Percentiles rank a stretch among this genome's conserved stretches.
Evolutionary conservation across 2,113 vertebrate species (phyloP).

Genomic region (Gallinago jamesoni): DNA sequence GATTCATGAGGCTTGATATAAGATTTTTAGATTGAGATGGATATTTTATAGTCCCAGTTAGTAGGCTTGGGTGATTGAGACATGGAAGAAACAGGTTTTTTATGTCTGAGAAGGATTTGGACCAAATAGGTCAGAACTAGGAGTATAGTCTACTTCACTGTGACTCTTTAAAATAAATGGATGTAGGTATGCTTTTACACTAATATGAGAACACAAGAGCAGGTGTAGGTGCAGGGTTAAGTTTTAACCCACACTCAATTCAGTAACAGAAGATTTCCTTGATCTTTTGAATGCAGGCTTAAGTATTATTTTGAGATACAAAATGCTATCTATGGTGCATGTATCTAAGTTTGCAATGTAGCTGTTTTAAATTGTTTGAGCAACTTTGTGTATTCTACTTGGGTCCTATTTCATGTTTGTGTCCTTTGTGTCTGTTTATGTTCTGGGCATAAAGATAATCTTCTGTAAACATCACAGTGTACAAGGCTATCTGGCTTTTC

Average conservation of each 20-base stretch:
- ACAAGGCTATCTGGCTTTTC: not conserved
- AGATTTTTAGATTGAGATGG: not conserved
- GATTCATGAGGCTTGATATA: not conserved
- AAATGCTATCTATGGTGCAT: not conserved
- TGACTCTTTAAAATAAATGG: not conserved
- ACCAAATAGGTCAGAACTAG: not conserved
- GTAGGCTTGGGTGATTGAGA: not conserved
- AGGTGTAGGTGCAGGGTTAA: not conserved
- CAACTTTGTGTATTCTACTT: not conserved
- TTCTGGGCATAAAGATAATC: not conserved
- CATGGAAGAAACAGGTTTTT: not conserved
- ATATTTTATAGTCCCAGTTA: not conserved
- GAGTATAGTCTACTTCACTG: not conserved
- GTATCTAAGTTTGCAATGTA: rapidly evolving
- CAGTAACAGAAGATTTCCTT: not conserved
- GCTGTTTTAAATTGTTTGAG: not conserved
- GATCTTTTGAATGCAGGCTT: not conserved
- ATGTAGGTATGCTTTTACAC: not conserved
- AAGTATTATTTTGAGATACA: not conserved
- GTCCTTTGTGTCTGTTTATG: not conserved
- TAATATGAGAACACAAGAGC: not conserved
- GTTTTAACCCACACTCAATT: not conserved
- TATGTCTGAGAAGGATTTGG: not conserved
- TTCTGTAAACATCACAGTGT: not conserved
- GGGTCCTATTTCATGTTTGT: not conserved